A percentile compares a stretch with the other conserved stretches of the same genome.
Conservation (phyloP, 53 echinoderm and acorn worm species). For the Echinarachnius parma region DNA sequence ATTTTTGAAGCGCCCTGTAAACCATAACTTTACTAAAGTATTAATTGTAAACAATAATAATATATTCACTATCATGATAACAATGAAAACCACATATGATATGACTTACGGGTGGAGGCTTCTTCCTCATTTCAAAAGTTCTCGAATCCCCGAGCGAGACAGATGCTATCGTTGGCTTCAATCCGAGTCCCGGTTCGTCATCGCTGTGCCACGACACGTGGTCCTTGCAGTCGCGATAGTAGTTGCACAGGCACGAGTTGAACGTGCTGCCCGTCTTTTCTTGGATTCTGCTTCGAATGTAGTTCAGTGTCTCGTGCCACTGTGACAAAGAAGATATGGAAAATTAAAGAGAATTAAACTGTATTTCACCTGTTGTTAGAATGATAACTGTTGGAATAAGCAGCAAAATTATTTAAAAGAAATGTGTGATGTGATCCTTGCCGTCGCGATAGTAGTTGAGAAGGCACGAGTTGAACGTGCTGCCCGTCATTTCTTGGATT, state of each 20-base stretch:
- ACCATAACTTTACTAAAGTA: too few relatives aligned
- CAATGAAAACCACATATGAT: background rate
- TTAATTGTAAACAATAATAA: too few relatives aligned
- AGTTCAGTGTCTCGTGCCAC: slow-evolving; percentile 42
- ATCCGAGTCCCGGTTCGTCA: slow-evolving; percentile 75
- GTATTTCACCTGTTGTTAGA: too few relatives aligned
- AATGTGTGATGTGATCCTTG: slow-evolving; percentile 78
- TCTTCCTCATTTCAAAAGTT: slow-evolving; percentile 84
- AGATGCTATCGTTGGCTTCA: slow-evolving; percentile 82
- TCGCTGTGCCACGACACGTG: slow-evolving; percentile 95
- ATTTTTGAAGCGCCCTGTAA: too few relatives aligned
- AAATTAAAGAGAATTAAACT: background rate
- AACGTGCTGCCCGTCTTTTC: slow-evolving; percentile 43
- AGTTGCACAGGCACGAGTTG: slow-evolving; percentile 81
- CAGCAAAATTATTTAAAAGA: too few relatives aligned
- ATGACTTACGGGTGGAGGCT: slow-evolving; percentile 54
- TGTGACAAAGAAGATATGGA: background rate
- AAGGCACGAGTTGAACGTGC: slow-evolving; percentile 80
- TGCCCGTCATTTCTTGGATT: slow-evolving; percentile 32
- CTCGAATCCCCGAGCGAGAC: slow-evolving; percentile 82
- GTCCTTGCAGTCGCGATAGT: slow-evolving; percentile 73
- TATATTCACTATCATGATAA: too few relatives aligned
- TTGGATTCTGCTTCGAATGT: slow-evolving; percentile 40
- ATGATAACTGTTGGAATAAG: too few relatives aligned
- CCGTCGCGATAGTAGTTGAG: slow-evolving; percentile 71